Evolutionary conservation across 2,888 invertebrate genomes (phyloP).

Genomic region (Helicoverpa assulta): DNA sequence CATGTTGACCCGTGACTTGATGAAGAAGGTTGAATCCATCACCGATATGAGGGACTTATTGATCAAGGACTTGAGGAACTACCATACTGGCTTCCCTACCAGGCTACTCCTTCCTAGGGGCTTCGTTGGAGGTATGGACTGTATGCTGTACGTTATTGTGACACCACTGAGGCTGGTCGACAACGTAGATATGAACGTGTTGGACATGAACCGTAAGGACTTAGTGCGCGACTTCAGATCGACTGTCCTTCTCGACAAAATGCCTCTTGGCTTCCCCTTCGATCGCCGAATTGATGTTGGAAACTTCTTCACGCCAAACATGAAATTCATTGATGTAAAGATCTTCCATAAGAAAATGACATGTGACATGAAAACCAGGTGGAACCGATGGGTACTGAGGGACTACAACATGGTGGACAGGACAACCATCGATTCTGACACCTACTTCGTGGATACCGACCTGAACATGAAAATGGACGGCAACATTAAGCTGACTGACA

Average conservation of each 20-base stretch:
- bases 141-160: slow-evolving; percentile 91
- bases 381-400: slow-evolving; percentile 80
- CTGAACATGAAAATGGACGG: slow-evolving; percentile 61
- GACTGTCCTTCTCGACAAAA: slow-evolving; percentile 89
- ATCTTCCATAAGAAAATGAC: slow-evolving; percentile 91
- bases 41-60: slow-evolving; percentile 78
- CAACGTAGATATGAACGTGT: slow-evolving; percentile 76
- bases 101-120: slow-evolving; percentile 94
- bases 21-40: slow-evolving; percentile 91
- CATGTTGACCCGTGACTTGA: slow-evolving; percentile 91
- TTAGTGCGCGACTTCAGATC: slow-evolving; percentile 80
- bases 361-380: slow-evolving; percentile 85
- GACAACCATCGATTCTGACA: slow-evolving; percentile 73
- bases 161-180: slow-evolving; percentile 88
- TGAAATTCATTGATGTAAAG: slow-evolving; percentile 91
- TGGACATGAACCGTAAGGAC: slow-evolving; percentile 86
- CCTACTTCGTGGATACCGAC: slow-evolving; percentile 76
- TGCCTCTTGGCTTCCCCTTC: slow-evolving; percentile 93
- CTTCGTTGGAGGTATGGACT: slow-evolving; percentile 91
- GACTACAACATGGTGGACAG: slow-evolving; percentile 76
- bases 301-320: slow-evolving; percentile 92
- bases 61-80: slow-evolving; percentile 80
- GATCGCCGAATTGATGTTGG: slow-evolving; percentile 91
- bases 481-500: slow-evolving; percentile 49
- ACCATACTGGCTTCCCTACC: slow-evolving; percentile 92